Base-by-base conservation (phyloP, 1,140 invertebrate species). In the Drosophila seguyi region DNA sequence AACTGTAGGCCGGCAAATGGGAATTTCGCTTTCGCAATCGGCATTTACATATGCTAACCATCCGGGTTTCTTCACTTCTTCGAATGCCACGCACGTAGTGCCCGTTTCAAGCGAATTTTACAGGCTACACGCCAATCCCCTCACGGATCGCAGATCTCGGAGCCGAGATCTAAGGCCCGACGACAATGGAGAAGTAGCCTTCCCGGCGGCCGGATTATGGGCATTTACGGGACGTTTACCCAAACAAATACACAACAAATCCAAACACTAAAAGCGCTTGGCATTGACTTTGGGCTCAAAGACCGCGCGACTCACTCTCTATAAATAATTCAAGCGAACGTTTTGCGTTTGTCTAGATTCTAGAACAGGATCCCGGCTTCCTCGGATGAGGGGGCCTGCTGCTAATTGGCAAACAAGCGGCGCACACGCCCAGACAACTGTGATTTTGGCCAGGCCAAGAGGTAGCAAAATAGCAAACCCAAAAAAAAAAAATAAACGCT, bases 21-120 rank as follows among this genome's bases (percentile, higher is more conserved):
- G 60, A 52, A 45, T 71, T 90, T 84, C 65, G 84, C 77, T 87
- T 88, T 88, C 80, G 80, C 85, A 88, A 83, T 88, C 80, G 61
- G 59, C 55, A 58, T 61, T 79, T 83, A 82, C 79, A 87, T 72
- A 61, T 63, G 57, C 77, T 52, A 63, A 75, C 56, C 34, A 61
- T 71, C 42, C 59, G 65, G 39, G 63, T 81, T 56, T 48, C 71
- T 81, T 75, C 14, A 29, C 34, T 61, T 79, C 57, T 87, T 75
- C 8, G 58, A 84, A 87, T 87, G 67, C 84, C 63, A 84, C 76
- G 62, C 84, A 87, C 84, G 84, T 87, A 87, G 38, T 58, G 29
- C 52, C 67, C 76, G 67, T 80, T 87, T 87, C 76, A 83, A 48
- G 76, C 53, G 80, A 87, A 84, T n/a, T 88, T 77, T 80, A 87